Percentiles rank a stretch among this genome's conserved stretches.
phyloP scores from a whole-genome alignment of 1,140 invertebrate genomes.

The Bathynomus jamesi region DNA sequence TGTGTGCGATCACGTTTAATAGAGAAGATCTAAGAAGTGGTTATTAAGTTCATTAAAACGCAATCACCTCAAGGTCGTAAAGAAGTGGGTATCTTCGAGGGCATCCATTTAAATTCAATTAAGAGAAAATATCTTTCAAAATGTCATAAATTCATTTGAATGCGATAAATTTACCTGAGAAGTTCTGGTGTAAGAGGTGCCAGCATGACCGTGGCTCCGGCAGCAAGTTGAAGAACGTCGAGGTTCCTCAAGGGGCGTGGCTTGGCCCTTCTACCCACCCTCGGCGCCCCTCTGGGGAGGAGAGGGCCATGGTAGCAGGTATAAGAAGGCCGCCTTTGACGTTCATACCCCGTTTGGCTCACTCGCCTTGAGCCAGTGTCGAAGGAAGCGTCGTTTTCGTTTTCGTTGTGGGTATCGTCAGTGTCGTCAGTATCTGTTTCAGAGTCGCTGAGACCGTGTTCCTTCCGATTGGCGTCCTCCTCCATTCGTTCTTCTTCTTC shows the following conservation, averaged over 20 bases:
- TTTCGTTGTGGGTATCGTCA: slow-evolving; percentile 11
- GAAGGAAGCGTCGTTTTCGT: neutral
- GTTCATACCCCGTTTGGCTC: slow-evolving; percentile 11
- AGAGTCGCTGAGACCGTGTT: neutral
- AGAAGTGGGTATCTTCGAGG: too few species aligned
- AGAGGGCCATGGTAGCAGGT: slow-evolving; percentile 36
- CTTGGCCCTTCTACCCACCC: slow-evolving; percentile 25
- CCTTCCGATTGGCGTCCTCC: too few species aligned
- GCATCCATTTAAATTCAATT: too few species aligned
- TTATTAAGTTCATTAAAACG: too few species aligned
- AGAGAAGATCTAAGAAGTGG: too few species aligned
- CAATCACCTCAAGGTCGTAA: too few species aligned
- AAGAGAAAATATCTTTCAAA: too few species aligned
- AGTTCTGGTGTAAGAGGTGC: slow-evolving; percentile 36
- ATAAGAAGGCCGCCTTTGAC: slow-evolving; percentile 31
- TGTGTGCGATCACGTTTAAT: too few species aligned
- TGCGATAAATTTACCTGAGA: slow-evolving; percentile 37
- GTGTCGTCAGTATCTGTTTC: slow-evolving; percentile 6
- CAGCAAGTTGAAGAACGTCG: slow-evolving; percentile 31
- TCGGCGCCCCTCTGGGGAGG: slow-evolving; percentile 17
- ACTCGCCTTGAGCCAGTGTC: slow-evolving; percentile 6
- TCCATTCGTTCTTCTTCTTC: too few species aligned
- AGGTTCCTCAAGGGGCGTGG: slow-evolving; percentile 23
- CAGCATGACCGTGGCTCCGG: slow-evolving; percentile 32
- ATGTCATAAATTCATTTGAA: too few species aligned